These are phyloP conservation scores for Silurus aristotelis DNA, from an alignment of 2,797 vertebrate species.

Conservation along the genomic window DNA sequence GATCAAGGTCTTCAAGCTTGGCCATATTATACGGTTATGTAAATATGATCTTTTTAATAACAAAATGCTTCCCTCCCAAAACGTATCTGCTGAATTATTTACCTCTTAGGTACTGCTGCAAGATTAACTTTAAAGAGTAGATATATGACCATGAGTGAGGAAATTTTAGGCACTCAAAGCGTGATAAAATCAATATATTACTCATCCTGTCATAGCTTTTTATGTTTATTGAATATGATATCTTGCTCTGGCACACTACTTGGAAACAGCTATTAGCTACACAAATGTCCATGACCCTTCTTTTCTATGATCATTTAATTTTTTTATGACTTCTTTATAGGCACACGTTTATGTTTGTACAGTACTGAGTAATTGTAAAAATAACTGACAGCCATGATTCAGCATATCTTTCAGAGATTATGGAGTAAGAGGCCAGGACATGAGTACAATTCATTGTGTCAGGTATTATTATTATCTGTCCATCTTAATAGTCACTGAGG, in stretches of 20 bases:
- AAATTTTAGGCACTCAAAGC: neutral
- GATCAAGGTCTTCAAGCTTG: neutral
- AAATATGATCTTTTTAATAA: neutral
- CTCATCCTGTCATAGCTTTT: neutral
- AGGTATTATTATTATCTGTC: constrained; percentile 24
- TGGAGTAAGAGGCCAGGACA: neutral
- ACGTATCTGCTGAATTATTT: neutral
- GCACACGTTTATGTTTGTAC: neutral
- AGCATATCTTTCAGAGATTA: neutral
- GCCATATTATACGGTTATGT: neutral
- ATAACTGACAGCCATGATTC: neutral
- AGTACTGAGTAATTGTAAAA: neutral
- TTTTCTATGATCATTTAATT: neutral
- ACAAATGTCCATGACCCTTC: neutral
- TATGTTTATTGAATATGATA: neutral
- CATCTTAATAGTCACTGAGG: constrained; percentile 13
- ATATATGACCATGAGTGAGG: neutral
- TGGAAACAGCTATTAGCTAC: neutral
- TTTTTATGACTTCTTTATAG: neutral
- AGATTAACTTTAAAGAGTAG: neutral
- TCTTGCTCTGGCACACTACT: neutral
- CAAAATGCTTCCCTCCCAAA: neutral
- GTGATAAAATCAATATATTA: neutral
- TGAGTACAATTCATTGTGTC: neutral
- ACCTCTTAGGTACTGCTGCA: neutral